These are phyloP conservation scores for Archilochus colubris DNA, from an alignment of 2,113 vertebrate species.

Conservation along the genomic window DNA sequence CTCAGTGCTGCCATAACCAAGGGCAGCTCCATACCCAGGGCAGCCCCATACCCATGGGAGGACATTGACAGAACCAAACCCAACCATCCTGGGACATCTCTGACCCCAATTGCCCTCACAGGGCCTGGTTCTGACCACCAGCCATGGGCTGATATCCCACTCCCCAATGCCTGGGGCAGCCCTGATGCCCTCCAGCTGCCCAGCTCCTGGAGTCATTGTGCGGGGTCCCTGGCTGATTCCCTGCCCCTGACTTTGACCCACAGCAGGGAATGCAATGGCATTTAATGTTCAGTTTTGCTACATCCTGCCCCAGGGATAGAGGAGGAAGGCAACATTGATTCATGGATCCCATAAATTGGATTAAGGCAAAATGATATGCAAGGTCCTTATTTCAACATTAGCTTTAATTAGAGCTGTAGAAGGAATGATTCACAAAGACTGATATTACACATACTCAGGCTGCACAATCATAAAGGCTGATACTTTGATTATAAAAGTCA, in stretches of 20 bases:
- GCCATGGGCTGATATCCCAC: background rate
- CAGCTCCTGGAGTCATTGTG: background rate
- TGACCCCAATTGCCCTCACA: background rate
- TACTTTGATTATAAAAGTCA: no score
- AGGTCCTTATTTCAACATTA: no score
- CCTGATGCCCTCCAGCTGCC: background rate
- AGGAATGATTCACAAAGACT: no score
- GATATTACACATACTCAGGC: no score
- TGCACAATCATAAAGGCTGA: no score
- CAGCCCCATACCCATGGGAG: accelerated
- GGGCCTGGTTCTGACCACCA: background rate
- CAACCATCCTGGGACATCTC: accelerated
- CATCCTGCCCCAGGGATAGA: no score
- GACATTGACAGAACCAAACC: background rate
- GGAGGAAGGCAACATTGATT: no score
- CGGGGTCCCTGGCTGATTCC: background rate
- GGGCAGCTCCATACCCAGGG: background rate
- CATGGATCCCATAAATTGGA: no score
- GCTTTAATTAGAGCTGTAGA: no score
- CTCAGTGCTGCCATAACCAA: background rate
- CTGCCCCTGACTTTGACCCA: background rate
- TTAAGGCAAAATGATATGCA: no score
- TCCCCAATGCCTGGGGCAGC: background rate
- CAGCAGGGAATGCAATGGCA: background rate
- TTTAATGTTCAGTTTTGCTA: background rate